Evolutionary conservation across 2,888 invertebrate species (phyloP), one percentile per base, ranked within the genome.

Genomic region (Halictus quadricinctus): DNA sequence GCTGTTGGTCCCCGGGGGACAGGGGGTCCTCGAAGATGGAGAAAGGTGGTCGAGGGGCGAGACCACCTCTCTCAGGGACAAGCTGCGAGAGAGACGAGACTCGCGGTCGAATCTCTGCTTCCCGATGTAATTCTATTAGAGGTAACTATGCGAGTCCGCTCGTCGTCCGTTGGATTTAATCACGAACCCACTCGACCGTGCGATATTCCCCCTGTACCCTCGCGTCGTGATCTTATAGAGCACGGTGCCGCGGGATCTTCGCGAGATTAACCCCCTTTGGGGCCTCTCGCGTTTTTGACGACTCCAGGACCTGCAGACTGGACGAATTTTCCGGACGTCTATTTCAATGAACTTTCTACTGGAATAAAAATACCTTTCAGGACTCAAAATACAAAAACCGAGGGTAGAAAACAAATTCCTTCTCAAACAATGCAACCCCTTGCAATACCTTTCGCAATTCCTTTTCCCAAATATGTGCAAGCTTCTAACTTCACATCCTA

Each of bases 61-160:
- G 36, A 81, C 75, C 72, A 72, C n/a, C n/a, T 58, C 58, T 58
- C 58, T 58, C 58, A 12, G 88, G 87, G 91, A 89, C 88, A 46
- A 72, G 73, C 66, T 29, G 74, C 50, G 43, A 58, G 74, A 58
- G 58, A 64, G 70, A 60, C 72, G 80, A 36, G 60, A n/a, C 25
- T 69, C 70, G 79, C 78, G 82, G 83, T 73, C 66, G 76, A 91
- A 91, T 92, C 48, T 93, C 91, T 92, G 90, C 92, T 93, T 94
- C 94, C 94, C 93, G 91, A 92, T 93, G 93, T 94, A 94, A 94
- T 94, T 94, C 93, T 93, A 94, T 94, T 94, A 94, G 93, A 93
- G 93, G 93, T 94, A 94, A 93, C 94, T 94, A 93, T 91, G 93
- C 93, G 92, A 92, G 93, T 91, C 92, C 91, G 93, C 91, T 90